Evolutionary conservation across 2,888 invertebrate genomes (phyloP), one percentile per base, ranked within the genome.

Genomic region (Xestia ashworthii): DNA sequence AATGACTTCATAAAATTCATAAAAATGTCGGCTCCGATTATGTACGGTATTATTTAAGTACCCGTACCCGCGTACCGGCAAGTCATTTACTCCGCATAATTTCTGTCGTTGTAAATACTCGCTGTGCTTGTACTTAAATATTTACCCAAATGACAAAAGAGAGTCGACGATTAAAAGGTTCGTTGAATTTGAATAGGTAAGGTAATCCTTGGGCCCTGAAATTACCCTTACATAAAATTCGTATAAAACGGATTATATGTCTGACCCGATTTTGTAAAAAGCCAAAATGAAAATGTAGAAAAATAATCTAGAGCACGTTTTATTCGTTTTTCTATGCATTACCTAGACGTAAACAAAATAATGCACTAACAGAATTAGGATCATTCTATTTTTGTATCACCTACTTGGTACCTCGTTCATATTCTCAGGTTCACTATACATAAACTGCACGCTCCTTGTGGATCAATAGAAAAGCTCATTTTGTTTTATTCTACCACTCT

Each of bases 391-490:
- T 78, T 70, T 78, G 67, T 78, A 75, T 78, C 62, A 68, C 44
- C 62, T 75, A 72, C 62, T 60, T 78, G 70, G 48, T 77, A 80
- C 89, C 89, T 90, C 89, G 89, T 93, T 91, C 89, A 91, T 92
- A 92, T 92, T 91, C 92, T 75, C 85, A 91, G 90, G 89, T 91
- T 91, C 89, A 87, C 89, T 90, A 90, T 91, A 92, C 90, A 92
- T 92, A 92, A 93, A 93, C 91, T 93, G 93, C 93, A 94, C 91
- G 91, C 89, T 92, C 83, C 90, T 88, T 90, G 88, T 85, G 92
- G 93, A 94, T 93, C 93, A 93, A 94, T 93, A 93, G 92, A 91
- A 93, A 92, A 93, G 91, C 94, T 95, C 95, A 94, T 95, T 95
- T 94, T 93, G 94, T 95, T 95, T 94, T 95, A 95, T 95, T 94